Percentiles rank a stretch among this genome's conserved stretches.
These are phyloP conservation scores for Dicyrtoma fusca DNA, from an alignment of 2,888 invertebrate species.

Conservation along the genomic window DNA sequence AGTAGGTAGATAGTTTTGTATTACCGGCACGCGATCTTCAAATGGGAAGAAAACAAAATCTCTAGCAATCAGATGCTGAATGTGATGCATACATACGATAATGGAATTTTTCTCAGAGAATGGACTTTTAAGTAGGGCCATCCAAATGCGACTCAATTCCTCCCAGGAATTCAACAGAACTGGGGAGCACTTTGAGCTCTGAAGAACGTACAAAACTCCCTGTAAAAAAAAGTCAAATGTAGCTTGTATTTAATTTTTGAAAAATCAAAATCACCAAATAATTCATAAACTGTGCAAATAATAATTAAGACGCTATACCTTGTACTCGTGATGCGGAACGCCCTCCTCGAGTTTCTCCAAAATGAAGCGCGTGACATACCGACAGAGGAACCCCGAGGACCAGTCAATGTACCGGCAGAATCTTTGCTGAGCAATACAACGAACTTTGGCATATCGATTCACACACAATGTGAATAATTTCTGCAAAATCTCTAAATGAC, in stretches of 20 bases:
- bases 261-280: constrained; percentile 9
- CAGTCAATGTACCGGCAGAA: constrained; percentile 54
- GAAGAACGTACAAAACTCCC: constrained; percentile 77
- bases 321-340: constrained; percentile 56
- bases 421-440: constrained; percentile 51
- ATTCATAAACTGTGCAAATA: too few species aligned
- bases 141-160: constrained; percentile 73
- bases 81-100: constrained; percentile 62
- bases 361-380: constrained; percentile 48
- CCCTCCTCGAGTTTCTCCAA: constrained; percentile 52
- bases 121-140: constrained; percentile 73
- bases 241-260: background rate
- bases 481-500: constrained; percentile 50
- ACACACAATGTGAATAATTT: constrained; percentile 52
- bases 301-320: constrained; percentile 38
- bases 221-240: constrained; percentile 56
- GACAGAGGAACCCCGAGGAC: constrained; percentile 49
- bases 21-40: constrained; percentile 47
- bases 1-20: too few species aligned
- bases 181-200: constrained; percentile 65
- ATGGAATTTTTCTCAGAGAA: constrained; percentile 86
- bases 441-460: constrained; percentile 54
- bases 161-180: constrained; percentile 68
- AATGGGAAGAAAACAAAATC: constrained; percentile 53
- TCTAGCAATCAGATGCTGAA: constrained; percentile 56